These are phyloP conservation scores for Cyphomyrus plagiostoma DNA, from an alignment of 2,113 vertebrate species.

Conservation along the genomic window DNA sequence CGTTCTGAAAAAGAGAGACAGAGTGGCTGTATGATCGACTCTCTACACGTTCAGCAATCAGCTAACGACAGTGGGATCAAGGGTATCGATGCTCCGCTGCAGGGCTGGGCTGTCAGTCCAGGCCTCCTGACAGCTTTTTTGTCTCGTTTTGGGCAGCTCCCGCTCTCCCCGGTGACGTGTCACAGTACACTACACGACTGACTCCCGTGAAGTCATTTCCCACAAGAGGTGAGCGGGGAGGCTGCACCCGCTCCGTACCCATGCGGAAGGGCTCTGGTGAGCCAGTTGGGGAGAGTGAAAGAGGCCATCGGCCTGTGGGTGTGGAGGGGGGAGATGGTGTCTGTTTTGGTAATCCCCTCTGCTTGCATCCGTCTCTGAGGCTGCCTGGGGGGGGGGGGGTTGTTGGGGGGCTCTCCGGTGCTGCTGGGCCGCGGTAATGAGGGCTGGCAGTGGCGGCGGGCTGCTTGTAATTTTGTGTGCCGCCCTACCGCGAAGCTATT, in stretches of 20 bases:
- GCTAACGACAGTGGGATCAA: background rate
- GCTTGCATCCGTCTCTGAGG: background rate
- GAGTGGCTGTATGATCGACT: background rate
- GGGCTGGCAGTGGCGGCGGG: background rate
- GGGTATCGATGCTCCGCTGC: background rate
- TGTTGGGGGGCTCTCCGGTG: background rate
- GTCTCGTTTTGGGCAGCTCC: no score
- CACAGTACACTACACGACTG: background rate
- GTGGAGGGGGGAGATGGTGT: background rate
- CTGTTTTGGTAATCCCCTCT: background rate
- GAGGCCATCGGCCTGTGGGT: background rate
- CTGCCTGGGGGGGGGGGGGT: background rate
- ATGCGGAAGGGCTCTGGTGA: background rate
- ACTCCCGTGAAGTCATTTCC: background rate
- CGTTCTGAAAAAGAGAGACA: slow-evolving; percentile 15
- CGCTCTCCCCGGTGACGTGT: background rate
- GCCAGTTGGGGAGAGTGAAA: background rate
- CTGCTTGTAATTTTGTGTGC: background rate
- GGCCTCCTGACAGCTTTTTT: background rate
- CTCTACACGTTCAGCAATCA: background rate
- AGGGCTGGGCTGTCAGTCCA: background rate
- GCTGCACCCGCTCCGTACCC: no score
- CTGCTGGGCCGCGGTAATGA: background rate
- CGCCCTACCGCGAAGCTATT: background rate
- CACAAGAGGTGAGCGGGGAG: no score